Base-by-base conservation (phyloP, 1,140 invertebrate genomes). In the Drosophila carrolli region DNA sequence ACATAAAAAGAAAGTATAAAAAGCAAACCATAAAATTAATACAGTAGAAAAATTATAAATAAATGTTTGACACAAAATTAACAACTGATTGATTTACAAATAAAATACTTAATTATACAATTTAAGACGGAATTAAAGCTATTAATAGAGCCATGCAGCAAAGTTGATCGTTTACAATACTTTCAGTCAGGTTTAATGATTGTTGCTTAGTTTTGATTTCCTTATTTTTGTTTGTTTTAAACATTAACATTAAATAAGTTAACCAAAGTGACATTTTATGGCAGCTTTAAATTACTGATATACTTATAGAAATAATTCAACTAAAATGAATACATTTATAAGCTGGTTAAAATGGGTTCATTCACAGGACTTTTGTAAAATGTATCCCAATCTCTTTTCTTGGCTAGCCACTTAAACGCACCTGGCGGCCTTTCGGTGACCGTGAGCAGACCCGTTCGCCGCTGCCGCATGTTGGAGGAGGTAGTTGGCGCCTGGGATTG, bases 401-500 rank as follows among this genome's bases (percentile, higher is more conserved):
- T n/a, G 13, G 27, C 13, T 27, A 50, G 38, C 27, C 7, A 8
- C 14, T 16, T 6, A 29, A 43, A 90, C 75, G 53, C 94, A 98
- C 97, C 97, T 94, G 97, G 96, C 58, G 96, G 97, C 78, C 96
- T 93, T 92, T 97, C 97, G 68, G 96, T 97, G 1, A 98, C 97
- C 5, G 96, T 97, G 0, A 96, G 94, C 9, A 97, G 93, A 70
- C 97, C 97, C 35, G 96, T 96, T 51, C 96, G 93, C 77, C 97
- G 93, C 60, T 96, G 96, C 78, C 97, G 93, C 57, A 94, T 93
- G 46, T 93, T 94, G 9, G 93, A 94, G 75, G 68, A 59, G 41
- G 70, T 78, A 48, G 91, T 72, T 51, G 75, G 76, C 1, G 68
- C 47, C 35, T 88, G 83, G n/a, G 62, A 44, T 0, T 70, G 75